A percentile compares a stretch with the other conserved stretches of the same genome.
Evolutionary conservation across 2,113 vertebrate species (phyloP).

Genomic region (Lipotes vexillifer): DNA sequence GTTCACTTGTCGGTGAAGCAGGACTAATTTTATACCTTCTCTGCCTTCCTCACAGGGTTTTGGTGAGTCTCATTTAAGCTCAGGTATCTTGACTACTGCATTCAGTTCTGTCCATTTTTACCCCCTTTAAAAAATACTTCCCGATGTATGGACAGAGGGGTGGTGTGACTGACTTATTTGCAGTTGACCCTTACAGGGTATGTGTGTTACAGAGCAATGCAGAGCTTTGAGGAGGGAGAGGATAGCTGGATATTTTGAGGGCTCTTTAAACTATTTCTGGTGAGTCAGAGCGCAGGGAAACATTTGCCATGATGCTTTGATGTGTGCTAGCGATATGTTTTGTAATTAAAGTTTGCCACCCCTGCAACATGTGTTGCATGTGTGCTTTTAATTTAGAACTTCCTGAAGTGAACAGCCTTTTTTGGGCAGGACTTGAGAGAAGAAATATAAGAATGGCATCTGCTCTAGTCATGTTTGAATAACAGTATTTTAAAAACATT

Average conservation of each 20-base stretch:
- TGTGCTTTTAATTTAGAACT: constrained; percentile 31
- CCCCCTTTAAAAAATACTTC: not conserved
- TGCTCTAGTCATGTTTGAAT: constrained; percentile 34
- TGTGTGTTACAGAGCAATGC: not conserved
- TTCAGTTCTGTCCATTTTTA: constrained; percentile 14
- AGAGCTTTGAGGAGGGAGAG: not conserved
- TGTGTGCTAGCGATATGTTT: not conserved
- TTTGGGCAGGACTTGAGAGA: constrained; percentile 12
- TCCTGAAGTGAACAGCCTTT: constrained; percentile 11
- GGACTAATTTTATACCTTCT: not conserved
- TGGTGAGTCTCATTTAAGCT: not conserved
- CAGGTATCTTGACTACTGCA: not conserved
- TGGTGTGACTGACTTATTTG: not conserved
- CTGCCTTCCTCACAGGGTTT: not conserved
- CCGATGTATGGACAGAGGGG: not conserved
- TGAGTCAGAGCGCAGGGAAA: not conserved
- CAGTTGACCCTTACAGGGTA: not conserved
- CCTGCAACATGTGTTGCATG: not conserved
- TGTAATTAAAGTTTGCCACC: constrained; percentile 28
- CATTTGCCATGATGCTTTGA: constrained; percentile 1
- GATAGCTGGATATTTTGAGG: not conserved
- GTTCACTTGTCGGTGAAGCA: not conserved
- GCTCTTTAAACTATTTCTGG: constrained; percentile 29
- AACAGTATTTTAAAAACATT: constrained; percentile 35
- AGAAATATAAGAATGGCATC: not conserved